Percentiles rank a stretch among this genome's conserved stretches.
phyloP scores from a whole-genome alignment of 2,113 vertebrate species.

The Gila orcuttii region DNA sequence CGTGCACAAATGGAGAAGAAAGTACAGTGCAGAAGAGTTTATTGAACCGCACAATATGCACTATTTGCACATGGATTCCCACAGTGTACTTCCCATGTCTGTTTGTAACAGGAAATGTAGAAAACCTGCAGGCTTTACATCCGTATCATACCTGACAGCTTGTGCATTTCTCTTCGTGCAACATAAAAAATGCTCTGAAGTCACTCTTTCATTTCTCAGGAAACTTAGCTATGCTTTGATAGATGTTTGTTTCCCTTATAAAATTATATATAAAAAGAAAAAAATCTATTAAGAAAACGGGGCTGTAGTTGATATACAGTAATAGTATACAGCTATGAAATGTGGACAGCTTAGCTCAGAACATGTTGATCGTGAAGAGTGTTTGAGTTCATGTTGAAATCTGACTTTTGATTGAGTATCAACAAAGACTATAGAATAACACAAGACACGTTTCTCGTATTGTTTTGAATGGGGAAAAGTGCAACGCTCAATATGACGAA shows the following conservation, averaged over 20 bases:
- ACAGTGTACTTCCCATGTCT: not conserved
- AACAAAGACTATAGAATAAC: not conserved
- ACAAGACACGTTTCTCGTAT: too few species aligned
- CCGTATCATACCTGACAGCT: not conserved
- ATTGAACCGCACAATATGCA: not conserved
- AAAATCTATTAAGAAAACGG: not conserved
- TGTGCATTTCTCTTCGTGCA: not conserved
- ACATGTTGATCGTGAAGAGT: not conserved
- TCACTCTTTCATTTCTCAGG: not conserved
- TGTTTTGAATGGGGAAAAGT: too few species aligned
- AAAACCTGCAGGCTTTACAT: not conserved
- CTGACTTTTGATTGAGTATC: not conserved
- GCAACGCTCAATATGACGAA: too few species aligned
- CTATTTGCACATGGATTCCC: not conserved
- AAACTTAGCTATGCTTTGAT: not conserved
- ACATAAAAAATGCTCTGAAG: not conserved
- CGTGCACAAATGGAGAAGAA: slow-evolving; percentile 12
- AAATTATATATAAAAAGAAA: not conserved
- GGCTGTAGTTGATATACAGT: not conserved
- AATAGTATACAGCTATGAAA: not conserved
- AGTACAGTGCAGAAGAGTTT: not conserved
- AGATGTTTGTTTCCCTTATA: too few species aligned
- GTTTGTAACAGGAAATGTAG: not conserved
- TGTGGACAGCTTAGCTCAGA: not conserved
- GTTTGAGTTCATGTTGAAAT: not conserved